Percentiles rank a stretch among this genome's conserved stretches.
phyloP scores from a whole-genome alignment of 1,140 invertebrate species.

The Camponotus floridanus region DNA sequence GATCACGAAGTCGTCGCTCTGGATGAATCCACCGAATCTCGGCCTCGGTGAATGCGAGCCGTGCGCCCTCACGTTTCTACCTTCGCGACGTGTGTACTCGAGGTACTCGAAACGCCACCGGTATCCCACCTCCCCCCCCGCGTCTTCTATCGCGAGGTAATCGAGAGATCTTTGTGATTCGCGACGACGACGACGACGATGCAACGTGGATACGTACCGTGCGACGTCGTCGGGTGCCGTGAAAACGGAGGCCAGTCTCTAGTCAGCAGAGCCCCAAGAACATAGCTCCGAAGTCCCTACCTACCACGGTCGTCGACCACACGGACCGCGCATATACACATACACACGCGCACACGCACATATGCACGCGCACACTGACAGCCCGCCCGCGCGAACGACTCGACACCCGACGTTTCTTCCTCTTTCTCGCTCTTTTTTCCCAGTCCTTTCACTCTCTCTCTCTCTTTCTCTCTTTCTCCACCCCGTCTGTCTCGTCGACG shows the following conservation, averaged over 20 bases:
- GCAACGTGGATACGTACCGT: conserved; percentile 42
- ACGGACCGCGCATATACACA: not conserved
- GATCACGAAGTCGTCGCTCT: conserved; percentile 56
- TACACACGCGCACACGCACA: no score
- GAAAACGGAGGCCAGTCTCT: conserved; percentile 37
- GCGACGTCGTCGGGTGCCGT: conserved; percentile 19
- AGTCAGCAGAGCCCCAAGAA: conserved; percentile 23
- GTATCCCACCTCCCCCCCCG: not conserved
- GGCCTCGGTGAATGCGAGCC: conserved; percentile 65
- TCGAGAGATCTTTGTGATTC: not conserved
- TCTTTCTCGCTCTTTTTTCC: conserved; percentile 2
- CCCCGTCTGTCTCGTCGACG: conserved; percentile 28
- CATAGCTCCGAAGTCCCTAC: conserved; percentile 33
- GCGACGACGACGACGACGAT: not conserved
- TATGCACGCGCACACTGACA: conserved; percentile 14
- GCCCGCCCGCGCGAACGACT: conserved; percentile 40
- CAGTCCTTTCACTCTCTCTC: not conserved
- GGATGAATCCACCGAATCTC: conserved; percentile 64
- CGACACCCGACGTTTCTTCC: not conserved
- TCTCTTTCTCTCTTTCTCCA: conserved; percentile 3
- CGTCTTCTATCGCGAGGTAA: not conserved
- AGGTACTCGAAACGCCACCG: not conserved
- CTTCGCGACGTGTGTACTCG: conserved; percentile 11
- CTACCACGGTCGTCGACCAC: conserved; percentile 17
- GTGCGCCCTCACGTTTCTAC: conserved; percentile 68